Base-by-base conservation (phyloP, 2,888 invertebrate species). In the Pandemis cinnamomeana region DNA sequence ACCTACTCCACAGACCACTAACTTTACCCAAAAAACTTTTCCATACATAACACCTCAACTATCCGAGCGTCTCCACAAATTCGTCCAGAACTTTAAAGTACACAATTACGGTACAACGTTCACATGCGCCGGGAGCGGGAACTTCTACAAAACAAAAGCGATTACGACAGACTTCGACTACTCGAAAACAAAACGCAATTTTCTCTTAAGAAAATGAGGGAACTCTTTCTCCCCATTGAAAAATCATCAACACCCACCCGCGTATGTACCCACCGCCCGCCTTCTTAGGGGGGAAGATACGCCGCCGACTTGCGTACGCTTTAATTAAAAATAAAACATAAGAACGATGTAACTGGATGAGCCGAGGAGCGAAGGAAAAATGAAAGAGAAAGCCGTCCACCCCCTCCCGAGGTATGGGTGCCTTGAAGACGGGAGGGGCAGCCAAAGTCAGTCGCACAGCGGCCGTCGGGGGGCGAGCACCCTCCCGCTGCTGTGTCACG, bases 251-350 rank as follows among this genome's bases (percentile, higher is more conserved):
- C 93, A 93, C 94, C 93, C 92, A 46, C 89, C 91, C 90, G 89
- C 90, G 92, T 92, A 89, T 92, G 92, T 90, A 91, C 92, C 84
- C 82, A 76, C 78, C 88, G 82, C 80, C 81, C 79, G 75, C 87
- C 86, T 80, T 84, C 85, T 85, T 84, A 87, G 89, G 86, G 89
- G 85, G 84, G 84, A 91, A 93, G 93, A 93, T 92, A 92, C 92
- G 91, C 92, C 89, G 91, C 87, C 93, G 91, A 93, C 93, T 94
- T 94, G 94, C 94, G 94, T 94, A 94, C 93, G 94, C 93, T 94
- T 94, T 94, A 94, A 94, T 94, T 94, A 94, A 94, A 94, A 94
- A 94, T 94, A 94, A 94, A 94, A 94, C 94, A 94, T 94, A 94
- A 94, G 94, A 94, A 94, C 93, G 93, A 93, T 94, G 94, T 94